phyloP scores from a whole-genome alignment of 1,140 invertebrate genomes.

The Drosophila asahinai region DNA sequence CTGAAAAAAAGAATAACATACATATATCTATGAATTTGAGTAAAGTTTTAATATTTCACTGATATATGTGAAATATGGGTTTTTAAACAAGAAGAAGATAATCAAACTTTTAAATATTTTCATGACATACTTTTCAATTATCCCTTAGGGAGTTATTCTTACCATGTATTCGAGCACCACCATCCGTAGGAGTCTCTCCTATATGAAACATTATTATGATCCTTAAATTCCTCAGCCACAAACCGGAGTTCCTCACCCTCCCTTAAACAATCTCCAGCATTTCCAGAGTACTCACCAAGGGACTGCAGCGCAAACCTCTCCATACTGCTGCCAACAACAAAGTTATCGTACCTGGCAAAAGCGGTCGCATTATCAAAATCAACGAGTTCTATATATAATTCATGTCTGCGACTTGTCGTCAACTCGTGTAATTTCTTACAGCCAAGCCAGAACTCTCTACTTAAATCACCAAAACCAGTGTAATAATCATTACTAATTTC shows the following conservation, averaged over 20 bases:
- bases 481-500: fast-evolving
- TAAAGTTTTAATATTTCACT: too few relatives aligned
- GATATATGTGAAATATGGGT: too few relatives aligned
- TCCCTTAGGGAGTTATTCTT: background rate
- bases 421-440: background rate
- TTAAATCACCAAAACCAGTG: background rate
- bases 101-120: too few relatives aligned
- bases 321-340: background rate
- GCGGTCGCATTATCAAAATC: conserved; percentile 5
- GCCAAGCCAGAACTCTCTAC: conserved; percentile 3
- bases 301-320: background rate
- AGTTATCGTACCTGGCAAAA: conserved; percentile 14
- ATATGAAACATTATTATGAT: too few relatives aligned
- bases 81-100: too few relatives aligned
- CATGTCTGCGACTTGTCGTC: background rate
- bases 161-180: background rate
- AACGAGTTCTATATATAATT: conserved; percentile 10
- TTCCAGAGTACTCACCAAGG: conserved; percentile 10
- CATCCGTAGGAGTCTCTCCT: background rate
- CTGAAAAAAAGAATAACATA: background rate
- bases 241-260: background rate
- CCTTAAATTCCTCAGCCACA: background rate
- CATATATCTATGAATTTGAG: background rate
- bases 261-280: conserved; percentile 1
- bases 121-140: too few relatives aligned